Evolutionary conservation across 2,797 vertebrate genomes (phyloP), one percentile per base, ranked within the genome.

Genomic region (Avahi laniger): DNA sequence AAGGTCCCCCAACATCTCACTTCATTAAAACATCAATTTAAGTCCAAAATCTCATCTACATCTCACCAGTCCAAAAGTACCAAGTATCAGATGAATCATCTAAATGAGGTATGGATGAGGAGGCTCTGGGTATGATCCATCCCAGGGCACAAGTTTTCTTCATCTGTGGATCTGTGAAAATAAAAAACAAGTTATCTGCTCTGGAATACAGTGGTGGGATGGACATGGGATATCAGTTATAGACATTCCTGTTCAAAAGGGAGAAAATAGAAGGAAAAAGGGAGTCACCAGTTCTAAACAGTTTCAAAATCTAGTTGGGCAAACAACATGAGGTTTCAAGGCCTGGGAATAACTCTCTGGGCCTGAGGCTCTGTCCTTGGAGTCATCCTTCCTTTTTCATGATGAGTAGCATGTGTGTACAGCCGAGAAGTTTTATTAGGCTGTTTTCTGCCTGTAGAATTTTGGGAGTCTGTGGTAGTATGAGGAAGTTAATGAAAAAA

Each of bases 21-120:
- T 38, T 33, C 50, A 67, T 75, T 67, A 57, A 50, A 54, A 65
- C 24, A 35, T 52, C 76, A 94, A 46, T 2, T 57, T 46, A 81
- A 48, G 18, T 75, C 59, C 78, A 87, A 81, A 91, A 92, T 82
- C 69, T 87, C 89, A 67, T 82, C 76, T 33, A 92, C 75, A 43
- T 81, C 33, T 91, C 4, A 75, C 28, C 54, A 73, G 15, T 87
- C 50, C 30, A 75, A 82, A 73, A 65, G 38, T 54, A 11, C 54
- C 48, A 75, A 41, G n/a, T 67, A 72, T 70, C 33, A 57, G 8
- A 75, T 54, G 67, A 48, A 65, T 94, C 38, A 59, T 48, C 18
- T 89, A 65, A 63, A 65, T 52, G 35, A 52, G 7, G 15, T 33
- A 59, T 30, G 26, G 67, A 4, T 30, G 17, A 72, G 41, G 41